phyloP scores from a whole-genome alignment of 2,113 vertebrate species.

The Datnioides undecimradiatus region DNA sequence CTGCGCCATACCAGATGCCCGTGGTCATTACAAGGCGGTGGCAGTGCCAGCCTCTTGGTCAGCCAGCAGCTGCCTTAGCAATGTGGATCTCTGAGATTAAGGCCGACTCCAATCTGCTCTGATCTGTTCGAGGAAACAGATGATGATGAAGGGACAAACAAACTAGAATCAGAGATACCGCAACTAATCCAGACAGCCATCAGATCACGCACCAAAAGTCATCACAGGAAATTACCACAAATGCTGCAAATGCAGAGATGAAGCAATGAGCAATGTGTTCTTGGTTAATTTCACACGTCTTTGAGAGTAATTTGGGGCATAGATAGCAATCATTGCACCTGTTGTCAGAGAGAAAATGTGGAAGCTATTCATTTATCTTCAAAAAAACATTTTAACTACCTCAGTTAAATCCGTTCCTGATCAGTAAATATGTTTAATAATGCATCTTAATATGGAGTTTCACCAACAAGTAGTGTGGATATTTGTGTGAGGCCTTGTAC shows the following conservation, averaged over 20 bases:
- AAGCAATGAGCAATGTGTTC: constrained; percentile 52
- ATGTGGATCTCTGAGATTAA: constrained; percentile 74
- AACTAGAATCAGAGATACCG: constrained; percentile 51
- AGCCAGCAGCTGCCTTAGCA: constrained; percentile 70
- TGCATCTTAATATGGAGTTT: background rate
- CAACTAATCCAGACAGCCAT: constrained; percentile 63
- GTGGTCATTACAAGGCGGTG: constrained; percentile 65
- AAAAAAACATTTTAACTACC: background rate
- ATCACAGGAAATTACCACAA: constrained; percentile 51
- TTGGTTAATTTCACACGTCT: constrained; percentile 50
- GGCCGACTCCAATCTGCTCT: constrained; percentile 68
- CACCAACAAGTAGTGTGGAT: background rate
- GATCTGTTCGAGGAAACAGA: constrained; percentile 72
- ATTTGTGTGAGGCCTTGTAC: background rate
- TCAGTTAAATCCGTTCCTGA: background rate
- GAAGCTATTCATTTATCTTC: constrained; percentile 15
- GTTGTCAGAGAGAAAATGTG: constrained; percentile 27
- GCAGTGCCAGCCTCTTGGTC: constrained; percentile 67
- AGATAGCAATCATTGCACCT: constrained; percentile 23
- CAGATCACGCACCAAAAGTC: constrained; percentile 41
- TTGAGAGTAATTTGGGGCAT: constrained; percentile 33
- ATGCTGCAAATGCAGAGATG: constrained; percentile 26
- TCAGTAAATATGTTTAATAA: background rate
- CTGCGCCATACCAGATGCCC: constrained; percentile 67
- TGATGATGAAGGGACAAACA: constrained; percentile 62